These are phyloP conservation scores for Macroteleia sp. DNA, from an alignment of 2,888 invertebrate species.

Conservation along the genomic window DNA sequence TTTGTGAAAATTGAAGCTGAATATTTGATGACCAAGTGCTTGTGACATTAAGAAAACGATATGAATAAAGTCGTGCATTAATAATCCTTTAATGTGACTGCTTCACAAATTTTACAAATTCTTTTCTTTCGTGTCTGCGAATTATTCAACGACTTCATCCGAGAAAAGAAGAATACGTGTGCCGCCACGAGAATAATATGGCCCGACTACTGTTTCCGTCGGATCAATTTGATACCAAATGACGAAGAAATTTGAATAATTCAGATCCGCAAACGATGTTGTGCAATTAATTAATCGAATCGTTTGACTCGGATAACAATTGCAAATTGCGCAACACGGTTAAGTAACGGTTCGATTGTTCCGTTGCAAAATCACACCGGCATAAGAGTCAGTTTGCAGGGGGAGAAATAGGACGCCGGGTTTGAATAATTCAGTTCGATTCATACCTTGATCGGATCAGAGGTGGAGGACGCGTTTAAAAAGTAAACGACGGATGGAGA, in stretches of 20 bases:
- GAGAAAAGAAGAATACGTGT: neutral
- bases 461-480: conserved; percentile 48
- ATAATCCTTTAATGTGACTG: conserved; percentile 46
- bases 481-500: conserved; percentile 66
- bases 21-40: conserved; percentile 28
- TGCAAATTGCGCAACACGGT: conserved; percentile 9
- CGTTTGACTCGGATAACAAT: conserved; percentile 23
- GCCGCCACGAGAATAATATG: too few relatives aligned
- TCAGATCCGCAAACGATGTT: neutral
- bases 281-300: conserved; percentile 29
- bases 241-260: conserved; percentile 24
- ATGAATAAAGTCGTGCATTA: conserved; percentile 51
- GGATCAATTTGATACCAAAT: conserved; percentile 1
- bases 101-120: conserved; percentile 45
- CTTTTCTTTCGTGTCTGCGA: conserved; percentile 8
- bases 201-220: too few relatives aligned
- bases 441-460: conserved; percentile 33
- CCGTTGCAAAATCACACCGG: too few relatives aligned
- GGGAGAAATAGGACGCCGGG: too few relatives aligned
- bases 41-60: conserved; percentile 54
- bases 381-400: conserved; percentile 1
- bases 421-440: conserved; percentile 45
- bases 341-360: too few relatives aligned
- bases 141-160: conserved; percentile 36
- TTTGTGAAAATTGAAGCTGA: conserved; percentile 38